phyloP scores from a whole-genome alignment of 2,888 invertebrate genomes.

The Acanthopleura granulata region DNA sequence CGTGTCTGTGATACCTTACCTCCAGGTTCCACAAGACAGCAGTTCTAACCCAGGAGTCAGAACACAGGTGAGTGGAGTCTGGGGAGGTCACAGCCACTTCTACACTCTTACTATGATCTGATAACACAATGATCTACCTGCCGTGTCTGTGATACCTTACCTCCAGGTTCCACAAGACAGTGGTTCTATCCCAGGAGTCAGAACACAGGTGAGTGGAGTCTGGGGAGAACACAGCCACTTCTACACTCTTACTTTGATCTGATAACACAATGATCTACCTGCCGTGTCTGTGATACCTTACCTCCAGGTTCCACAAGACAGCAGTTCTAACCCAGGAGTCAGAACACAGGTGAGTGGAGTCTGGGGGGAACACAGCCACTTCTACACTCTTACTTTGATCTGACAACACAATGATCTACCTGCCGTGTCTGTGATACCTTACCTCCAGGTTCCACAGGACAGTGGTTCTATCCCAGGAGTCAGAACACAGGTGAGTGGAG shows the following conservation, averaged over 20 bases:
- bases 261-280: constrained; percentile 11
- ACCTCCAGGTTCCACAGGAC: too few species aligned
- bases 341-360: constrained; percentile 56
- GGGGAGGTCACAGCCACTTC: constrained; percentile 62
- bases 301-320: constrained; percentile 65
- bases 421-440: too few species aligned
- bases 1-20: too few species aligned
- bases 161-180: constrained; percentile 65
- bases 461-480: too few species aligned
- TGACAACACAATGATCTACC: too few species aligned
- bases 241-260: constrained; percentile 67
- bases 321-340: constrained; percentile 68
- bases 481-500: constrained; percentile 51
- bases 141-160: too few species aligned
- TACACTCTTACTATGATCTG: constrained; percentile 66
- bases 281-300: too few species aligned
- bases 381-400: constrained; percentile 67
- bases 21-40: too few species aligned
- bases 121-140: too few species aligned
- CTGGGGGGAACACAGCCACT: constrained; percentile 59
- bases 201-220: constrained; percentile 58
- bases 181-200: constrained; percentile 67
- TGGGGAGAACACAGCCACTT: constrained; percentile 61
- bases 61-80: constrained; percentile 53
- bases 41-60: too few species aligned